Evolutionary conservation across 2,797 vertebrate species (phyloP).

Genomic region (Zenarchopterus dispar): DNA sequence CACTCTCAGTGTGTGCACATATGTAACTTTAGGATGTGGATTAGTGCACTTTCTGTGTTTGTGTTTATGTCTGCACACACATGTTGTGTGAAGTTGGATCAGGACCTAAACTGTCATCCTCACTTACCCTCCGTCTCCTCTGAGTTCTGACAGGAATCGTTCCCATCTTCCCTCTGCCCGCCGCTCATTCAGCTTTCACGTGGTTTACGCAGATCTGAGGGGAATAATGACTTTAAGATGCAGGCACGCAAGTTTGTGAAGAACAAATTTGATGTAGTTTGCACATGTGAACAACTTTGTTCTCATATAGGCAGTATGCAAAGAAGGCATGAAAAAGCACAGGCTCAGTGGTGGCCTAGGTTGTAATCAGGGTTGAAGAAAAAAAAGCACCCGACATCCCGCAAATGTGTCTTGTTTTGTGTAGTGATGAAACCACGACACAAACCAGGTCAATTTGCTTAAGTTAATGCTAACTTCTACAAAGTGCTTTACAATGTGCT

Average conservation of each 20-base stretch:
- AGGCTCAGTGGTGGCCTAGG: no score
- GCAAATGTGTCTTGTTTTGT: no score
- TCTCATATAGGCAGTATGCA: neutral
- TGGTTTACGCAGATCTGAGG: constrained; percentile 30
- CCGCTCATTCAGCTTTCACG: constrained; percentile 69
- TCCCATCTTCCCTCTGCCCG: constrained; percentile 59
- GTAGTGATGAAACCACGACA: no score
- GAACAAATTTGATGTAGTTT: constrained; percentile 18
- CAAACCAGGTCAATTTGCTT: no score
- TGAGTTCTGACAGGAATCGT: constrained; percentile 51
- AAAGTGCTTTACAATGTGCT: no score
- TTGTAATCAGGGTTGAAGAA: no score
- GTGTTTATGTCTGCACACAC: neutral
- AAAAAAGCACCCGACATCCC: no score
- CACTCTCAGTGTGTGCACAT: constrained; percentile 12
- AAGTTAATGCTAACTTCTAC: no score
- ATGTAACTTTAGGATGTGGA: constrained; percentile 40
- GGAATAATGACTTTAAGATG: constrained; percentile 76
- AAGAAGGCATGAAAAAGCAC: neutral
- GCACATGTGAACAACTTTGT: constrained; percentile 29
- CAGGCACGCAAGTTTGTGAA: constrained; percentile 39
- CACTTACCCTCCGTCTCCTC: constrained; percentile 29
- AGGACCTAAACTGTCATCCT: constrained; percentile 37
- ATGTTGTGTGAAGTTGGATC: constrained; percentile 42
- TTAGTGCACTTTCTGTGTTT: constrained; percentile 21